Conservation (phyloP, 2,797 vertebrate genomes). For the Oophaga sylvatica region DNA sequence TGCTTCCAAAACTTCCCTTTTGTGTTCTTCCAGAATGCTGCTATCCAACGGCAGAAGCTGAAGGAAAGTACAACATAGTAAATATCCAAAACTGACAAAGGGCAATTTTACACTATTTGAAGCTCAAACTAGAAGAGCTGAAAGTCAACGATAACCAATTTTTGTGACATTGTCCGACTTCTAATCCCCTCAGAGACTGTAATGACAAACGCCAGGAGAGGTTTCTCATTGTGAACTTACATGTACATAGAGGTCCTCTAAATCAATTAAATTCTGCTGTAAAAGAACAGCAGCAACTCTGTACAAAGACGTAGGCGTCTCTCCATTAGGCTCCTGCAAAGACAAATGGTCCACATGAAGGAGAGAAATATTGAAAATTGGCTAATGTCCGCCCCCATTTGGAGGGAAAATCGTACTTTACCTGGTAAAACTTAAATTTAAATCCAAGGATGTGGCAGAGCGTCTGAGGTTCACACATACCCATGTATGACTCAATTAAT, state of each 20-base stretch:
- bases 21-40: slow-evolving; percentile 91
- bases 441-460: slow-evolving; percentile 98
- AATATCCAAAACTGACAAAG: not conserved
- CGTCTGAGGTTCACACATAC: slow-evolving; percentile 94
- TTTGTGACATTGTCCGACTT: no score
- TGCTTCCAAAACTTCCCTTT: slow-evolving; percentile 89
- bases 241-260: slow-evolving; percentile 97
- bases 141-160: not conserved
- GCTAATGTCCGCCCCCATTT: no score
- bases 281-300: slow-evolving; percentile 95
- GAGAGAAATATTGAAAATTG: not conserved
- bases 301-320: slow-evolving; percentile 94
- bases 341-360: slow-evolving; percentile 35
- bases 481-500: slow-evolving; percentile 97
- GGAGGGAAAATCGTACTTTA: slow-evolving; percentile 65
- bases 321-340: slow-evolving; percentile 92
- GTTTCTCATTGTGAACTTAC: slow-evolving; percentile 76
- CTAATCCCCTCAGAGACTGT: no score
- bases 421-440: slow-evolving; percentile 99
- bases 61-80: slow-evolving; percentile 31
- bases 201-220: no score
- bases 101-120: not conserved
- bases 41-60: slow-evolving; percentile 92
- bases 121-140: not conserved
- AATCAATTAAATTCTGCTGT: slow-evolving; percentile 93